Conservation (phyloP, 2,797 vertebrate species). For the Lacerta viridis region DNA sequence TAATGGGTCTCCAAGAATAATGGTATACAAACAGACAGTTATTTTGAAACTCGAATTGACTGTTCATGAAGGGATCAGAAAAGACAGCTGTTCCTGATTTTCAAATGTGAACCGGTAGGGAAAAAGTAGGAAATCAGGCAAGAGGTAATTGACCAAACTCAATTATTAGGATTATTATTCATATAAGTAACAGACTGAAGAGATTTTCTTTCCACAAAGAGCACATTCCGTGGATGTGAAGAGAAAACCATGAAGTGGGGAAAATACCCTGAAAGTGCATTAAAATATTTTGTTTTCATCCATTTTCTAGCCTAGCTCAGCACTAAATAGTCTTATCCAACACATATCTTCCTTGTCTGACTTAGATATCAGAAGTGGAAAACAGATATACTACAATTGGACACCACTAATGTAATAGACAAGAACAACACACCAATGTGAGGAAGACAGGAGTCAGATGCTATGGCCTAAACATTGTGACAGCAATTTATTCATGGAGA, state of each 20-base stretch:
- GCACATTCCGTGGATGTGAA: slow-evolving; percentile 26
- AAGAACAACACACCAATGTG: background rate
- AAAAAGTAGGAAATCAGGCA: slow-evolving; percentile 40
- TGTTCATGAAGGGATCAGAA: slow-evolving; percentile 20
- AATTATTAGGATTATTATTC: slow-evolving; percentile 34
- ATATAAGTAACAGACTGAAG: slow-evolving; percentile 22
- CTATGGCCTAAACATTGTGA: slow-evolving; percentile 48
- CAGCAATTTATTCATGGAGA: slow-evolving; percentile 52
- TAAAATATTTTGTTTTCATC: slow-evolving; percentile 44
- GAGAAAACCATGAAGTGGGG: slow-evolving; percentile 36
- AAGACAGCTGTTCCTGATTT: slow-evolving; percentile 32
- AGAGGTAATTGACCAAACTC: slow-evolving; percentile 9
- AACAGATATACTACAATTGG: slow-evolving; percentile 39
- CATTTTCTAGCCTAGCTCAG: background rate
- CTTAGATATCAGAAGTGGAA: slow-evolving; percentile 34
- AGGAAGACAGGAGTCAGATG: slow-evolving; percentile 47
- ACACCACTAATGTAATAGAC: background rate
- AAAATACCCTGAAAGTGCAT: slow-evolving; percentile 20
- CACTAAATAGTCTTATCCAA: slow-evolving; percentile 39
- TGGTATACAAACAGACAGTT: slow-evolving; percentile 18
- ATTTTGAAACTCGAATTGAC: slow-evolving; percentile 19
- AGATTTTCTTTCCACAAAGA: slow-evolving; percentile 17
- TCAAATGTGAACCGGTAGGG: slow-evolving; percentile 1
- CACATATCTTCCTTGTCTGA: background rate
- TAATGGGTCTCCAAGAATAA: slow-evolving; percentile 16